Evolutionary conservation across 2,888 invertebrate species (phyloP).

Genomic region (Diogma glabrata): DNA sequence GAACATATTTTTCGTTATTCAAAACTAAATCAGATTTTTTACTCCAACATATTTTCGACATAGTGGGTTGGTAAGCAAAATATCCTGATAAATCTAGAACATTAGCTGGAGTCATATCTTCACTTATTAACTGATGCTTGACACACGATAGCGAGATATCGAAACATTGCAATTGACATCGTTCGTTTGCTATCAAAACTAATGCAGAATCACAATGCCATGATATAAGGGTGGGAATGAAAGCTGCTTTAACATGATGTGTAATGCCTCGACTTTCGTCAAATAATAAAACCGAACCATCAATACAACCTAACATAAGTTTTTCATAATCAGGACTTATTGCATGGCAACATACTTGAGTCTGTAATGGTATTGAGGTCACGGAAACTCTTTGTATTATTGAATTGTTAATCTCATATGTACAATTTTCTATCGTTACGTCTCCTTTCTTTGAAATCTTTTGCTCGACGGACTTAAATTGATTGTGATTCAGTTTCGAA

Average conservation of each 20-base stretch:
- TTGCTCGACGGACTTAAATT: slow-evolving; percentile 72
- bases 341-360: slow-evolving; percentile 52
- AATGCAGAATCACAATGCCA: slow-evolving; percentile 64
- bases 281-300: slow-evolving; percentile 69
- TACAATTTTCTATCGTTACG: slow-evolving; percentile 58
- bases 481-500: slow-evolving; percentile 55
- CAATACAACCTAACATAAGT: slow-evolving; percentile 70
- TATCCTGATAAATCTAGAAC: slow-evolving; percentile 50
- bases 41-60: slow-evolving; percentile 47
- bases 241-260: slow-evolving; percentile 61
- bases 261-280: slow-evolving; percentile 65
- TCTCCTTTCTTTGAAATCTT: slow-evolving; percentile 59
- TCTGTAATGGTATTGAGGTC: slow-evolving; percentile 57
- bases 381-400: slow-evolving; percentile 51
- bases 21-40: slow-evolving; percentile 39
- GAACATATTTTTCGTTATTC: slow-evolving; percentile 32
- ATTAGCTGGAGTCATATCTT: slow-evolving; percentile 48
- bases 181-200: slow-evolving; percentile 54
- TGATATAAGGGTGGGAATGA: slow-evolving; percentile 54
- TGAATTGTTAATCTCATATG: slow-evolving; percentile 46
- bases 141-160: slow-evolving; percentile 58
- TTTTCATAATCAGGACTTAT: slow-evolving; percentile 63
- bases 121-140: slow-evolving; percentile 52
- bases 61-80: slow-evolving; percentile 40
- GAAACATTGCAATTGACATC: slow-evolving; percentile 63